Conservation (phyloP, 2,888 invertebrate genomes). For the Drosophila mercatorum region DNA sequence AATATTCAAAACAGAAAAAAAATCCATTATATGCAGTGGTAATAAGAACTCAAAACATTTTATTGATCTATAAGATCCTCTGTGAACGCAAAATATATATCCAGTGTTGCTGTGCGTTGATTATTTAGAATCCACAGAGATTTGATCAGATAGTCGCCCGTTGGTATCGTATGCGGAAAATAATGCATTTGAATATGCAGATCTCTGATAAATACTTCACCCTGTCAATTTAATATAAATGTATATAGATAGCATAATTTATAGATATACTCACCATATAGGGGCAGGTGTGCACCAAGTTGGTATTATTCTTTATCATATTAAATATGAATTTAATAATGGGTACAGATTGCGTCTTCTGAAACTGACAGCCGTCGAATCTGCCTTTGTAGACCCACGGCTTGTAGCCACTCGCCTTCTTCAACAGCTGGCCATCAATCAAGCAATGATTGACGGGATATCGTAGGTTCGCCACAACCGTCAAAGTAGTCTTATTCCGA, state of each 20-base stretch:
- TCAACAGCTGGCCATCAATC: not conserved
- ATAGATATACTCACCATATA: not conserved
- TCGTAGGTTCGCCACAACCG: no score
- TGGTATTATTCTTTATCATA: not conserved
- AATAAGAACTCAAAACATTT: not conserved
- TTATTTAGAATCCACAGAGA: not conserved
- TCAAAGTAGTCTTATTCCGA: no score
- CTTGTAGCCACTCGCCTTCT: not conserved
- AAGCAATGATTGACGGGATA: no score
- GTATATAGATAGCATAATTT: no score
- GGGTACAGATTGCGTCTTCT: not conserved
- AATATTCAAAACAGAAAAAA: no score
- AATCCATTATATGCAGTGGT: not conserved
- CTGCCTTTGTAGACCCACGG: not conserved
- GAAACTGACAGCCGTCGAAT: no score
- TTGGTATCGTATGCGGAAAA: constrained; percentile 1
- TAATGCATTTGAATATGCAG: not conserved
- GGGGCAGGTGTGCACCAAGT: not conserved
- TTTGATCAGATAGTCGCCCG: not conserved
- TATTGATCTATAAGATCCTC: constrained; percentile 5
- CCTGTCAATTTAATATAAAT: not conserved
- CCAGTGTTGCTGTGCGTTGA: not conserved
- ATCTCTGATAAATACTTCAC: not conserved
- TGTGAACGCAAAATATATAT: not conserved
- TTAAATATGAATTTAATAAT: not conserved